phyloP scores from a whole-genome alignment of 2,113 vertebrate genomes.

The Neodon shergylaensis region DNA sequence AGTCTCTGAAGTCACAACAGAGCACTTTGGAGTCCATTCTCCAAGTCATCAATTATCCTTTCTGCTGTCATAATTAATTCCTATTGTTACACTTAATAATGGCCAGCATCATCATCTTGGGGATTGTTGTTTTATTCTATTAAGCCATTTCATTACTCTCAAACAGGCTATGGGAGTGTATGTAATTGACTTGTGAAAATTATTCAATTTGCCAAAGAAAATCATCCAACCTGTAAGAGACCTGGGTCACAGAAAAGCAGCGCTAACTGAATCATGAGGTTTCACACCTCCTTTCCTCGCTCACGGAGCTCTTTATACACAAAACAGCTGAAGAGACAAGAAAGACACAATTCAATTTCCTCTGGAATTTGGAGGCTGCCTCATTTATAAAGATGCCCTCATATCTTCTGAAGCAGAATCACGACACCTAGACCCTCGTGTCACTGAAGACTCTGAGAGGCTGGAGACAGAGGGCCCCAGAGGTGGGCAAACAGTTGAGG shows the following conservation, averaged over 20 bases:
- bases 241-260: constrained; percentile 69
- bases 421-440: background rate
- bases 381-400: constrained; percentile 36
- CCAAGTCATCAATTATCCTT: constrained; percentile 67
- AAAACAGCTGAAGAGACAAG: constrained; percentile 12
- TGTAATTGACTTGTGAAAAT: constrained; percentile 80
- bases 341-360: constrained; percentile 38
- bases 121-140: constrained; percentile 69
- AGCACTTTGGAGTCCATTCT: constrained; percentile 55
- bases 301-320: constrained; percentile 7
- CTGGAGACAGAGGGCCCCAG: fast-evolving
- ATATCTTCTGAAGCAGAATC: background rate
- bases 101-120: constrained; percentile 70
- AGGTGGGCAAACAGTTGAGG: fast-evolving
- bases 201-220: constrained; percentile 78
- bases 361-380: constrained; percentile 35
- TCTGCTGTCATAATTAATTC: constrained; percentile 78
- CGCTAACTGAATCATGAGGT: constrained; percentile 58
- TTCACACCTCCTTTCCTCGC: constrained; percentile 32
- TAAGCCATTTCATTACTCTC: constrained; percentile 63
- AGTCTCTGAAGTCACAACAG: constrained; percentile 49
- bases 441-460: background rate
- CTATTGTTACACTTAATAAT: constrained; percentile 73
- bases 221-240: constrained; percentile 69
- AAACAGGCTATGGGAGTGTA: constrained; percentile 53